phyloP scores from a whole-genome alignment of 2,113 vertebrate genomes.

The Lepus timidus region DNA sequence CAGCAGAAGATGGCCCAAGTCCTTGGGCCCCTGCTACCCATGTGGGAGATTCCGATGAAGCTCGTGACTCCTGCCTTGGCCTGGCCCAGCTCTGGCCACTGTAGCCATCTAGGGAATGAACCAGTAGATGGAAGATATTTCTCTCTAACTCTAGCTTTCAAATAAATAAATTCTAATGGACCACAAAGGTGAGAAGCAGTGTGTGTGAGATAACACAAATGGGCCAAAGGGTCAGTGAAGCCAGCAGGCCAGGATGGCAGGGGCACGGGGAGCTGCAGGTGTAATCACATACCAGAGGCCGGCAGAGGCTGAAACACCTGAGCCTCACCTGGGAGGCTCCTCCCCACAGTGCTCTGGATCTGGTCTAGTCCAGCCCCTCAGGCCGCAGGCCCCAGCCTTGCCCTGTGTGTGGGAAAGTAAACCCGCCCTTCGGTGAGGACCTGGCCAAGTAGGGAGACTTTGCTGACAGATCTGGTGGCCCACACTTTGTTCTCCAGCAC shows the following conservation, averaged over 20 bases:
- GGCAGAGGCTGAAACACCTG: no score
- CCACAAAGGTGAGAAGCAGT: neutral
- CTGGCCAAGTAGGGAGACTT: neutral
- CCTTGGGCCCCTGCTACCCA: no score
- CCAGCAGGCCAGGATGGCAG: neutral
- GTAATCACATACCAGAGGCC: neutral
- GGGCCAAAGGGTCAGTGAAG: neutral
- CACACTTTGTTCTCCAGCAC: neutral
- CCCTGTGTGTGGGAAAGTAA: neutral
- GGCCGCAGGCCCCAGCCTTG: neutral
- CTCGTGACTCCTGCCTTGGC: no score
- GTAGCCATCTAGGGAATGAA: no score
- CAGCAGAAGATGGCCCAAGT: no score
- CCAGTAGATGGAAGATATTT: no score
- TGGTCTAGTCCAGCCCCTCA: no score
- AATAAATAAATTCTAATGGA: neutral
- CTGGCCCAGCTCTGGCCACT: no score
- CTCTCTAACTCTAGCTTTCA: neutral
- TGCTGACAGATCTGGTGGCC: neutral
- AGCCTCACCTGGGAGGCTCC: neutral
- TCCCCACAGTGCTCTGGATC: neutral
- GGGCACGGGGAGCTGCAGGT: neutral
- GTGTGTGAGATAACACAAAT: neutral
- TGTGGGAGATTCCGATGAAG: no score
- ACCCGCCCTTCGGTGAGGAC: neutral